Evolutionary conservation across 1,140 invertebrate species (phyloP), one percentile per base, ranked within the genome.

Genomic region (Gerris buenoi): DNA sequence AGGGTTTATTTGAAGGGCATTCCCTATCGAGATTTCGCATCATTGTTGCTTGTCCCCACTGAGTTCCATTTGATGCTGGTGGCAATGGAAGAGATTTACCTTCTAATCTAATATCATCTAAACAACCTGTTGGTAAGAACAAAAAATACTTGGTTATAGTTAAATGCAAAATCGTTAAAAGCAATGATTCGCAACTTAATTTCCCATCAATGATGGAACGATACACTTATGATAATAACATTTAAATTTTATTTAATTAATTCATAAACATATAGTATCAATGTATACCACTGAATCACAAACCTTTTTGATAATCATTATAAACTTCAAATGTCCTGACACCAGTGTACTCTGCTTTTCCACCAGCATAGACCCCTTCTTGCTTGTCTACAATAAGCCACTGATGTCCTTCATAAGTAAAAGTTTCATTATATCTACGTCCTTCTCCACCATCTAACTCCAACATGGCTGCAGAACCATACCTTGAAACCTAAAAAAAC

Each of bases 381-480:
- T 95, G 91, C 73, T 95, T 95, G 73, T 95, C 93, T 26, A 96
- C 92, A 63, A 92, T 76, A 66, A 95, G 79, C 87, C 91, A 91
- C 72, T 95, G 93, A 75, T 95, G 93, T 0, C 93, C 91, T 68
- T 87, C 85, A 74, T 94, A 95, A 25, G 85, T 86, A 74, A 94
- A 93, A 0, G 93, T 93, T 77, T 97, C 93, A 75, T 96, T 97
- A 78, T 93, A 97, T 68, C 93, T 82, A 70, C 92, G 80, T 0
- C 95, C 95, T 81, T 98, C 95, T 1, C 95, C 95, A 15, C 93
- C 93, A 77, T 98, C 95, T 58, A 98, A 78, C 75, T 93, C 91
- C 59, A 98, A 77, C 14, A 89, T 93, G n/a, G 95, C 93, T 3
- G 93, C 91, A 33, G 91, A 94, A 33, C 95, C 95, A 71, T 92